These are phyloP conservation scores for Cryptocephalus primarius DNA, from an alignment of 2,888 invertebrate genomes.

Conservation along the genomic window DNA sequence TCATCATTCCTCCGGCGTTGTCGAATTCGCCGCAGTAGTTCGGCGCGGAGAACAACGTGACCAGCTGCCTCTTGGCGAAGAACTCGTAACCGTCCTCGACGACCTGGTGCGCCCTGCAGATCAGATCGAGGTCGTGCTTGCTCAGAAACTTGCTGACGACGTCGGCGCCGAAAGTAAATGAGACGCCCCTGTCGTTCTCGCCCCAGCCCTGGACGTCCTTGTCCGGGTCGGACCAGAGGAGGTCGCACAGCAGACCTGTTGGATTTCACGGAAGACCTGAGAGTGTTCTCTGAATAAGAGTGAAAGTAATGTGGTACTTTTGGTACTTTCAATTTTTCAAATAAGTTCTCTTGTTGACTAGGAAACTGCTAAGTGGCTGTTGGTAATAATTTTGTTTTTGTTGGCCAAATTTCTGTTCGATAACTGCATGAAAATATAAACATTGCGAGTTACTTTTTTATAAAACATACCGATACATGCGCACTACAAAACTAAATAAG, in stretches of 20 bases:
- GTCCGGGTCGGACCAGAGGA: slow-evolving; percentile 95
- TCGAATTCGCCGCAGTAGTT: slow-evolving; percentile 98
- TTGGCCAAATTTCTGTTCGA: too few relatives aligned
- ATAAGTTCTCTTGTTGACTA: background rate
- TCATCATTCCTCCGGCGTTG: slow-evolving; percentile 99
- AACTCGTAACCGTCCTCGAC: slow-evolving; percentile 99
- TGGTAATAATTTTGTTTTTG: too few relatives aligned
- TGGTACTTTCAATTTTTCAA: too few relatives aligned
- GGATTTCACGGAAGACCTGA: slow-evolving; percentile 4
- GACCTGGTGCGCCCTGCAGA: slow-evolving; percentile 95
- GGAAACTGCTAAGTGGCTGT: too few relatives aligned
- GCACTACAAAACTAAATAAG: too few relatives aligned
- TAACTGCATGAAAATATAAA: too few relatives aligned
- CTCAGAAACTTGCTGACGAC: slow-evolving; percentile 94
- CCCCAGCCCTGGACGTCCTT: slow-evolving; percentile 92
- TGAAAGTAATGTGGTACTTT: too few relatives aligned
- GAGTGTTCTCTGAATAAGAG: background rate
- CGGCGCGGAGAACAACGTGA: slow-evolving; percentile 96
- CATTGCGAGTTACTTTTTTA: too few relatives aligned
- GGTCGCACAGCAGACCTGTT: slow-evolving; percentile 85
- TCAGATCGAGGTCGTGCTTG: slow-evolving; percentile 91
- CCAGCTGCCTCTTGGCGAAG: slow-evolving; percentile 95
- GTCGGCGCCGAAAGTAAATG: slow-evolving; percentile 95
- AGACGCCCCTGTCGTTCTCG: slow-evolving; percentile 95
- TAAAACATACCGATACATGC: too few relatives aligned